Base-by-base conservation (phyloP, 1,140 invertebrate species). In the Streblospio benedicti region DNA sequence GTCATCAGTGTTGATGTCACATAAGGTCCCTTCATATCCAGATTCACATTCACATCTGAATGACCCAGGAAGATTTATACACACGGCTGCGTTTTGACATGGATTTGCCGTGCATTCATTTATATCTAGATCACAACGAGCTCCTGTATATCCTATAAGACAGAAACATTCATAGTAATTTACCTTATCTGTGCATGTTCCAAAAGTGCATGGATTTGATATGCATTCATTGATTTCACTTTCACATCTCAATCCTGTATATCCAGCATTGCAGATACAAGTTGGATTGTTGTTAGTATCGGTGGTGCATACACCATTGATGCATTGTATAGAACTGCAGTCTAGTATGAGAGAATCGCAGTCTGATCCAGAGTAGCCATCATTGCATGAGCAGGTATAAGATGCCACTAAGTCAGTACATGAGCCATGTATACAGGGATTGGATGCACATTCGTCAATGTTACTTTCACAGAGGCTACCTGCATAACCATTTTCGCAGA, bases 341-440 rank as follows among this genome's bases (percentile, higher is more conserved):
- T 99, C 81, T 68, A 99, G 87, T 0, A 95, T 87, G 69, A 97
- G 93, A 0, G 88, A 78, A 71, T 95, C 91, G 71, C 94, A 98
- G 70, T 95, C 93, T 65, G 88, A 87, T 0, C 94, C 94, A 81
- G 54, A 47, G 45, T 44, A 65, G 18, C 54, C 52, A 6, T 23
- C 14, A 14, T 49, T 25, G 20, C 63, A 62, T 25, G 45, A 30
- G 44, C 56, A 62, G 23, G 49, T 30, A 35, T 61, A 65, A 23
- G 44, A 33, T 33, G 32, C 33, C 23, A 57, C 49, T 14, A 57
- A 27, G 27, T 62, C 47, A 35, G 20, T 28, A 57, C 65, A 67
- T 28, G 59, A 63, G 12, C 55, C 60, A 52, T 69, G 62, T 5
- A 53, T 18, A 30, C 68, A 70, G n/a, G 64, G 65, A 55, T 57